Percentiles rank a stretch among this genome's conserved stretches.
phyloP scores from a whole-genome alignment of 2,888 invertebrate genomes.

The Parelbella ahira region DNA sequence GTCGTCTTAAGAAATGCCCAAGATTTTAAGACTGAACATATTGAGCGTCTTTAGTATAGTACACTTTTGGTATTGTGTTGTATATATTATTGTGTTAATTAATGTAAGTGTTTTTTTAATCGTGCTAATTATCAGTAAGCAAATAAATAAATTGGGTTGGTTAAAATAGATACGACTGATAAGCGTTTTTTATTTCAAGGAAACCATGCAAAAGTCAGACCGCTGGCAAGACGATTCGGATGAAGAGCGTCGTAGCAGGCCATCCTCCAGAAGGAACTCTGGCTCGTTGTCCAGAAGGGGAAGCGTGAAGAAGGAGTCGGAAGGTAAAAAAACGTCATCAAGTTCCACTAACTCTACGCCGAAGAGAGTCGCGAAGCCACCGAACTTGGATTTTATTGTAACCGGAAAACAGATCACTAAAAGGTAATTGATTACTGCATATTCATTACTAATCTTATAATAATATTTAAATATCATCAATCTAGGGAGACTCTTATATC shows the following conservation, averaged over 20 bases:
- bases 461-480: no score
- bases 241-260: conserved; percentile 39
- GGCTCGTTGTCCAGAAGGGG: conserved; percentile 49
- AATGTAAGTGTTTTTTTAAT: no score
- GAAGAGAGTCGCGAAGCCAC: conserved; percentile 44
- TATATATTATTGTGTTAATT: no score
- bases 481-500: no score
- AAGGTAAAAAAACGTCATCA: conserved; percentile 37
- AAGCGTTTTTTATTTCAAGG: not conserved
- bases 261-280: conserved; percentile 56
- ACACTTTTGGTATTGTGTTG: no score
- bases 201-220: conserved; percentile 9
- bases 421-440: conserved; percentile 38
- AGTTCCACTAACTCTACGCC: conserved; percentile 48
- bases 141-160: no score
- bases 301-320: conserved; percentile 48
- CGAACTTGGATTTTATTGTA: conserved; percentile 57
- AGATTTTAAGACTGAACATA: no score
- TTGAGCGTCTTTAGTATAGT: no score
- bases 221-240: conserved; percentile 42
- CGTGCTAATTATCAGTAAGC: no score
- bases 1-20: no score
- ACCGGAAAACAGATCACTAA: conserved; percentile 63
- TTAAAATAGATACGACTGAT: no score
- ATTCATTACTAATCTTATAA: no score